Percentiles rank a stretch among this genome's conserved stretches.
These are phyloP conservation scores for Luehdorfia chinensis DNA, from an alignment of 1,140 invertebrate species.

Conservation along the genomic window DNA sequence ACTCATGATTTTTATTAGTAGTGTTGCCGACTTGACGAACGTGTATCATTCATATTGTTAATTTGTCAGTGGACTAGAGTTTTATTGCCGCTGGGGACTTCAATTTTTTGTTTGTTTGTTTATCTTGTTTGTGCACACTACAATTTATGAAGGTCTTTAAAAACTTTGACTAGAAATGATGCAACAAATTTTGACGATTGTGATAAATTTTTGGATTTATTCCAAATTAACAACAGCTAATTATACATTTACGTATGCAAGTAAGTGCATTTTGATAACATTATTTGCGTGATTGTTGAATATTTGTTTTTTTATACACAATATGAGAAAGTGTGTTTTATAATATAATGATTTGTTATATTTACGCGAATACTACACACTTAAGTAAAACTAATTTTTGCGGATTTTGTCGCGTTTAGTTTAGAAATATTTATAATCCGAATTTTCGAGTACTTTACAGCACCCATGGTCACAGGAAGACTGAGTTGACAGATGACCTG, in stretches of 20 bases:
- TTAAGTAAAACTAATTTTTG: too few species aligned
- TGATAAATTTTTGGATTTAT: slow-evolving; percentile 10
- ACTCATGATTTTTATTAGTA: too few species aligned
- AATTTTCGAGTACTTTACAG: too few species aligned
- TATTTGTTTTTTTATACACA: too few species aligned
- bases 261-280: background rate
- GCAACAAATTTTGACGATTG: slow-evolving; percentile 7
- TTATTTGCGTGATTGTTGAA: too few species aligned
- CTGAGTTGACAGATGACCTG: too few species aligned
- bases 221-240: background rate
- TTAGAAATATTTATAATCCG: too few species aligned
- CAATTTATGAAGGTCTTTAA: slow-evolving; percentile 3
- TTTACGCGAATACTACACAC: too few species aligned
- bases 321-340: too few species aligned
- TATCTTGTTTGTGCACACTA: background rate
- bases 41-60: background rate
- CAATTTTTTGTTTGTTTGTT: slow-evolving; percentile 2
- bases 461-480: too few species aligned
- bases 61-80: background rate
- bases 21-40: background rate
- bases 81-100: slow-evolving; percentile 7
- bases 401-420: too few species aligned
- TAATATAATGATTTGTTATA: too few species aligned
- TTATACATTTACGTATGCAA: slow-evolving; percentile 7
- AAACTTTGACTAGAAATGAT: background rate